Conservation (phyloP, 2,113 vertebrate genomes). For the Phylloscopus whistleri region DNA sequence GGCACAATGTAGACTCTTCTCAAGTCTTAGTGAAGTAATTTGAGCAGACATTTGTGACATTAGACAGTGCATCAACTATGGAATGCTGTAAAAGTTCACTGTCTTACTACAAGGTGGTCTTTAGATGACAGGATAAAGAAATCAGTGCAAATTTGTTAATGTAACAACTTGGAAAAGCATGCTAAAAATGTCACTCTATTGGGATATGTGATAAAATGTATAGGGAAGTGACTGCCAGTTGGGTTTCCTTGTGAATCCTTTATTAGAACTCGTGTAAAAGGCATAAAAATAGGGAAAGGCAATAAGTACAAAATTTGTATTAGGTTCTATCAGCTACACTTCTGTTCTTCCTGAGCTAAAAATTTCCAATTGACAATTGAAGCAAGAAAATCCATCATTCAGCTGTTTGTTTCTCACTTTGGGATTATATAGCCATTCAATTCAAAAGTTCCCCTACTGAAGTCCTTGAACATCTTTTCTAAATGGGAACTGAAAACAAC, state of each 20-base stretch:
- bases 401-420: background rate
- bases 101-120: constrained; percentile 76
- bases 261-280: constrained; percentile 33
- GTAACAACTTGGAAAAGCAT: constrained; percentile 82
- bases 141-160: constrained; percentile 84
- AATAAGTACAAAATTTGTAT: constrained; percentile 1
- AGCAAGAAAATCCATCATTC: background rate
- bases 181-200: constrained; percentile 73
- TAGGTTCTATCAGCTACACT: background rate
- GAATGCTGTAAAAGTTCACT: constrained; percentile 78
- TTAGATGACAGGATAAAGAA: constrained; percentile 82
- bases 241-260: constrained; percentile 35
- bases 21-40: constrained; percentile 80
- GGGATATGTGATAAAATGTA: constrained; percentile 72
- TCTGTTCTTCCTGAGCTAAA: background rate
- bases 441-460: background rate
- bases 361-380: background rate
- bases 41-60: constrained; percentile 86
- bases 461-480: background rate
- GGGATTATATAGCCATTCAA: background rate
- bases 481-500: background rate
- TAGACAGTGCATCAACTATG: constrained; percentile 82
- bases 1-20: constrained; percentile 76
- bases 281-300: constrained; percentile 16
- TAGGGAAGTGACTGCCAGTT: constrained; percentile 60